Evolutionary conservation across 2,797 vertebrate species (phyloP), one percentile per base, ranked within the genome.

Genomic region (Acipenser transmontanus): DNA sequence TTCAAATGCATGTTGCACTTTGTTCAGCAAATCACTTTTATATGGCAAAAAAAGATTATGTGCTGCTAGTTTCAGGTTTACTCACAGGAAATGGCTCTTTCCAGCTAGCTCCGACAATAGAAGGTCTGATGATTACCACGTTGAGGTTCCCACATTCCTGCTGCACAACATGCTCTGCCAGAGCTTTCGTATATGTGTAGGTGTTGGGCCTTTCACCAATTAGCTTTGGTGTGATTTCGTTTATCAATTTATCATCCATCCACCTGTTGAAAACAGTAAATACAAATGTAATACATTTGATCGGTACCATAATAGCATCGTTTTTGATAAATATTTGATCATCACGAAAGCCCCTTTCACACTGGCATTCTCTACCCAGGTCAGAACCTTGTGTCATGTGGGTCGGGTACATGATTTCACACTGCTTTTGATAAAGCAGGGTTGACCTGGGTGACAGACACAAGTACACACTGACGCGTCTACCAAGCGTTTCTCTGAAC

Each of bases 101-200:
- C 96, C 97, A 99, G 84, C 97, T 99, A 79, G 97, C 97, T 77
- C 97, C 97, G 8, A 99, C 94, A 66, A 99, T 99, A 6, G 97
- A 99, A 0, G 97, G 97, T 69, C 97, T 93, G 68, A 99, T 72
- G 72, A 99, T 99, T 13, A 89, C 97, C 56, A 94, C 85, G 64
- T 99, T 99, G 65, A 99, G 80, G 73, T 93, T 91, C 61, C 92
- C 89, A 59, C 92, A 90, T 81, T 99, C 97, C 82, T 98, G 91
- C 78, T 96, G 96, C 63, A 99, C 87, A 77, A 99, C 70, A 12
- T 95, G 93, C 78, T 99, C 97, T 0, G 97, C 97, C 85, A 99
- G 73, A 64, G 97, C 96, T 87, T 99, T 99, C 4, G 97, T 99
- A 77, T 84, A 99, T 6, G 87, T 94, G 77, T 99, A 99, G 1